Conservation (phyloP, 2,113 vertebrate genomes). For the Platichthys flesus region DNA sequence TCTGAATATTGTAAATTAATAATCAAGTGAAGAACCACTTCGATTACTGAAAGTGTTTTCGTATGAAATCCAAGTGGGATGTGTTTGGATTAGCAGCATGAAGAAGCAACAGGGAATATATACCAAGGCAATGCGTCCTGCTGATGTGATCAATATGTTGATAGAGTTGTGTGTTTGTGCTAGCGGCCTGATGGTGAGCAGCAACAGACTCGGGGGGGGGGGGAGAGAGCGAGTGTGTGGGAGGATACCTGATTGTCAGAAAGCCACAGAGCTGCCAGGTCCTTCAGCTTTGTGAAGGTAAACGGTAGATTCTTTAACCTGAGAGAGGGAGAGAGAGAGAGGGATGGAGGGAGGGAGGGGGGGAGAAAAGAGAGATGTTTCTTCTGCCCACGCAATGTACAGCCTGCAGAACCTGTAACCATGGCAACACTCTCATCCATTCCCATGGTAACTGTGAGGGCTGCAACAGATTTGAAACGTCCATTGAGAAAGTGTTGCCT, state of each 20-base stretch:
- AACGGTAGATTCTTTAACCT: conserved; percentile 98
- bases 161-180: neutral
- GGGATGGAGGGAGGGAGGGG: neutral
- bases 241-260: conserved; percentile 98
- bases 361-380: conserved; percentile 50
- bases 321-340: conserved; percentile 34
- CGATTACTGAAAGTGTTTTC: neutral
- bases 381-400: conserved; percentile 65
- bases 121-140: neutral
- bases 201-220: neutral
- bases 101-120: too few species aligned
- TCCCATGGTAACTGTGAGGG: conserved; percentile 58
- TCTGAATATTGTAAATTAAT: neutral
- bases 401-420: conserved; percentile 66
- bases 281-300: conserved; percentile 98
- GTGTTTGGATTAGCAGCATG: too few species aligned
- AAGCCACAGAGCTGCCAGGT: conserved; percentile 98
- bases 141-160: neutral
- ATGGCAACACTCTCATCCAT: conserved; percentile 70
- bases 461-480: conserved; percentile 10
- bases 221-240: neutral
- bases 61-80: neutral
- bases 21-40: neutral
- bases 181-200: neutral
- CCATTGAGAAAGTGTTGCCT: conserved; percentile 60